Evolutionary conservation across 2,797 vertebrate species (phyloP), one percentile per base, ranked within the genome.

Genomic region (Poeciliopsis turneri): DNA sequence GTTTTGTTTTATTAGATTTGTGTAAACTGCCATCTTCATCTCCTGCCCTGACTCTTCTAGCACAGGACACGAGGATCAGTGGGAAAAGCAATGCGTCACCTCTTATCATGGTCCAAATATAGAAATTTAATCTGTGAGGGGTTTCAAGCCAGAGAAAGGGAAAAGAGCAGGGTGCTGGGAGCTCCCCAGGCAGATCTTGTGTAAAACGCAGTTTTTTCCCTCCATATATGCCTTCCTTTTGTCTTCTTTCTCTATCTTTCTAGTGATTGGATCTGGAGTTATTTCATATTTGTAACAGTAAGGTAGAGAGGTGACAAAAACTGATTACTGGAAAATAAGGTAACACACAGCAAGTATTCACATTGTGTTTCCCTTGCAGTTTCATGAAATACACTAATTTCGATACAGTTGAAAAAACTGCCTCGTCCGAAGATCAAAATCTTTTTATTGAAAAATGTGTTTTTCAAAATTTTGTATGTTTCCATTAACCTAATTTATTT

Each of bases 51-150:
- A 69, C 15, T 15, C 47, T 49, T 28, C 64, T 53, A 74, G 69
- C 36, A 28, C 23, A 59, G 71, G 43, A 79, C 45, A 78, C 3
- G 1, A 8, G 46, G 16, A 55, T 77, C 30, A 47, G 30, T 61
- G 11, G 13, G 43, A 70, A 66, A 46, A 36, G n/a, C 47, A 41
- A 80, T 72, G 68, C 49, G 74, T 78, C 80, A 83, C 16, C 66
- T 25, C 0, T 5, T 77, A 70, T 82, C 70, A 53, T 49, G 39
- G 15, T 78, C 69, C 79, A 86, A 78, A 85, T 85, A 81, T 64
- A 84, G 76, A 78, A 72, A 64, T 71, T 6, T 45, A 75, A 81
- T 84, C 64, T 86, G 76, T 72, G 81, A 64, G 36, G 73, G 39
- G 69, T 74, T 84, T 85, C 41, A 80, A 69, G 39, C 73, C 25